Evolutionary conservation across 1,140 invertebrate species (phyloP), one percentile per base, ranked within the genome.

Genomic region (Cotesia typhae): DNA sequence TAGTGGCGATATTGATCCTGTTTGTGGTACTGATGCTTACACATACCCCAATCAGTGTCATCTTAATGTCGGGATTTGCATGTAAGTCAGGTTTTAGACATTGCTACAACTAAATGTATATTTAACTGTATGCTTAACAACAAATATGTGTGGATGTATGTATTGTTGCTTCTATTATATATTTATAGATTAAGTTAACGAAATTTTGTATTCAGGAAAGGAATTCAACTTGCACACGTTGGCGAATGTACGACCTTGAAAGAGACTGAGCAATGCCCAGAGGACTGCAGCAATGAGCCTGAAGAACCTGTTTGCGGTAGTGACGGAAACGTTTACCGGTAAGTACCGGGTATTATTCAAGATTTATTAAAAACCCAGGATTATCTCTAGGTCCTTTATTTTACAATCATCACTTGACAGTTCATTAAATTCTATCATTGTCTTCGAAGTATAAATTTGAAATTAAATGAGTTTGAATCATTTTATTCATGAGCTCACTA

Each of bases 241-340:
- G 95, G 95, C 17, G 91, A 94, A 82, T 96, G 95, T 82, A 93
- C 93, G 20, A 89, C 92, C 77, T 87, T 95, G 74, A 91, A 92
- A 67, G 89, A 92, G 53, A 88, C 89, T 47, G 90, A 91, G 75
- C 88, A 92, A 64, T 95, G 94, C 81, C 92, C 93, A 0, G 88
- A 90, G 69, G 88, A 89, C 71, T 96, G 94, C 81, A 90, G 89
- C 65, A 89, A 92, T 59, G 89, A 89, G n/a, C 81, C 87, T 71
- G 89, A 90, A 76, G 91, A 94, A 81, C 94, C 94, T 10, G 92
- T 95, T 71, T 98, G 96, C 85, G 96, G 94, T 47, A 96, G 93
- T 51, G 94, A 98, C 82, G 94, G 95, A 76, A 95, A 95, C 80
- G 95, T 95, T 73, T 98, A 98, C 85, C 91, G 90, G 91, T 96